Evolutionary conservation across 1,140 invertebrate genomes (phyloP).

Genomic region (Leptinotarsa texana): DNA sequence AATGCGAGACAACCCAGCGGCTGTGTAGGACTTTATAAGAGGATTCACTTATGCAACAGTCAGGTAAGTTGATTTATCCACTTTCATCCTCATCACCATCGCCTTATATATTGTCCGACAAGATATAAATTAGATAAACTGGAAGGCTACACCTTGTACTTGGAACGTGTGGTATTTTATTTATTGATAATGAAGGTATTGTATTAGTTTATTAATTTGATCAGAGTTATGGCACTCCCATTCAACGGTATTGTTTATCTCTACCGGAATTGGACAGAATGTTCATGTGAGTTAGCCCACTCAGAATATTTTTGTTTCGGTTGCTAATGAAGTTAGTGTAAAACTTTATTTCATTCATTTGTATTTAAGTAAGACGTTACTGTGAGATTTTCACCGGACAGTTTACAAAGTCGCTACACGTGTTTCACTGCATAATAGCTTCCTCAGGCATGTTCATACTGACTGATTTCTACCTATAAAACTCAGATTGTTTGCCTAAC

Average conservation of each 20-base stretch:
- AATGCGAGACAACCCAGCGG: slow-evolving; percentile 53
- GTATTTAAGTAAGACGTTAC: no score
- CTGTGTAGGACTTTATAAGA: slow-evolving; percentile 69
- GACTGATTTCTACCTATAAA: no score
- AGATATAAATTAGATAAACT: slow-evolving; percentile 20
- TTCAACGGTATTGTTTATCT: background rate
- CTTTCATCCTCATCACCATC: background rate
- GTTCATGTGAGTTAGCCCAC: no score
- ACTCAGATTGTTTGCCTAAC: no score
- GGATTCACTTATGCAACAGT: slow-evolving; percentile 74
- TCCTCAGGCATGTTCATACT: no score
- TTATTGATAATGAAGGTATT: slow-evolving; percentile 7
- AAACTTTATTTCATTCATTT: no score
- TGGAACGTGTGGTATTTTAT: background rate
- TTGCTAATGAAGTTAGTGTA: no score
- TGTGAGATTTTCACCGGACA: no score
- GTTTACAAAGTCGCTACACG: no score
- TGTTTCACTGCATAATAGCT: no score
- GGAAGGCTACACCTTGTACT: slow-evolving; percentile 7
- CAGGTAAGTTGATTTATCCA: slow-evolving; percentile 59
- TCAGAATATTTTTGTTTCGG: no score
- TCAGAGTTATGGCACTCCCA: background rate
- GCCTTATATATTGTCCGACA: slow-evolving; percentile 15
- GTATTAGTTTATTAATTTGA: slow-evolving; percentile 13
- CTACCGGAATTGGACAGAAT: no score